These are phyloP conservation scores for Pocillopora damicornis DNA, from an alignment of 64 coral and sea anemone genomes.

Conservation along the genomic window DNA sequence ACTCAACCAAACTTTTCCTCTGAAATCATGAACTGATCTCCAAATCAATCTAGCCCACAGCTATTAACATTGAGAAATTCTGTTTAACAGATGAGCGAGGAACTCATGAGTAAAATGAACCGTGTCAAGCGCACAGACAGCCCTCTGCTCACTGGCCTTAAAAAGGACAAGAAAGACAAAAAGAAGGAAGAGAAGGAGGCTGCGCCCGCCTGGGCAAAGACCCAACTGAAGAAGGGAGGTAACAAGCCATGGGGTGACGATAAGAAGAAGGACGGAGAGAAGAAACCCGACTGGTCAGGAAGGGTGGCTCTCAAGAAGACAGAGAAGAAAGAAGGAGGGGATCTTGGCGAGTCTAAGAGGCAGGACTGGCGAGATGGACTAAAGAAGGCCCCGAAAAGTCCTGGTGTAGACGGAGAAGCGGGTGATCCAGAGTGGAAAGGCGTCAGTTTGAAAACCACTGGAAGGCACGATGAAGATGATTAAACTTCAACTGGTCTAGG, in stretches of 20 bases:
- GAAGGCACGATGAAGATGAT: slow-evolving; percentile 15
- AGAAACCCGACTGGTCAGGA: slow-evolving; percentile 57
- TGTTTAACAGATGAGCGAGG: slow-evolving; percentile 44
- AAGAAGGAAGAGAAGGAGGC: slow-evolving; percentile 42
- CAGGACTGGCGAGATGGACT: slow-evolving; percentile 61
- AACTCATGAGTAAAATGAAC: slow-evolving; percentile 60
- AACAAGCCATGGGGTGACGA: slow-evolving; percentile 12
- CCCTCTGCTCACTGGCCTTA: slow-evolving; percentile 40
- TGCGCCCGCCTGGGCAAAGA: slow-evolving; percentile 50
- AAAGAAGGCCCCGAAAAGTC: slow-evolving; percentile 49
- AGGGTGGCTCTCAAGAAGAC: slow-evolving; percentile 63
- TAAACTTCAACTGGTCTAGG: not conserved
- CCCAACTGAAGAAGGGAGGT: slow-evolving; percentile 58
- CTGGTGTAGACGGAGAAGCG: not conserved
- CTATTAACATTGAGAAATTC: not conserved
- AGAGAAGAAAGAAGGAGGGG: slow-evolving; percentile 46
- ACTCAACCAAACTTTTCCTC: not conserved
- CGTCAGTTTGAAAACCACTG: not conserved
- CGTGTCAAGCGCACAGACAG: slow-evolving; percentile 60
- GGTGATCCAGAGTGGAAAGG: slow-evolving; percentile 21
- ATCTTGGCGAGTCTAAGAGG: slow-evolving; percentile 19
- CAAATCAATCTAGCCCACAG: not conserved
- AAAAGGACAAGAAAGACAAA: slow-evolving; percentile 7
- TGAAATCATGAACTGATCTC: not conserved
- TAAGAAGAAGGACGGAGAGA: not conserved